Base-by-base conservation (phyloP, 2,797 vertebrate genomes). In the Ptychadena robeensis region DNA sequence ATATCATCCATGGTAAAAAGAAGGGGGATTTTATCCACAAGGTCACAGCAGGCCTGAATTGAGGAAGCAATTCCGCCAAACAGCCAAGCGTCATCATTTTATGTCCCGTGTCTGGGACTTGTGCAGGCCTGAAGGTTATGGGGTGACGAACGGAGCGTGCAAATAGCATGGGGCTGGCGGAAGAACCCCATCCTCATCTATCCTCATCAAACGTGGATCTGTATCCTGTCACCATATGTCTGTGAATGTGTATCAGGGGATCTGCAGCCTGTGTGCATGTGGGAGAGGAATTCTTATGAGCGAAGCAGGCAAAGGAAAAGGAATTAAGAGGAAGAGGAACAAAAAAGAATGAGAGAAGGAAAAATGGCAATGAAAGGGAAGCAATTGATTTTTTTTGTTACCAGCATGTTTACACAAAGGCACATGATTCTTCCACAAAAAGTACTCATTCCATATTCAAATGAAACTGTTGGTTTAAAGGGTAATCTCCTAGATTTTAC, bases 221-320 rank as follows among this genome's bases (percentile, higher is more conserved):
- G 78, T 61, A 66, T 75, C 78, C 82, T 80, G 72, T 85, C 82
- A 80, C 82, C 82, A 80, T 85, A 81, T 85, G 83, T 85, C 78
- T 85, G 27, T 22, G 35, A 64, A 80, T 76, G 82, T 64, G 82
- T 59, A 66, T 35, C 73, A 68, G 73, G 73, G 78, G 77, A 80
- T 10, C 67, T 38, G 81, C 30, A 30, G 34, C 25, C 44, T 14
- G 59, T 71, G 14, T 15, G 66, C 63, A 48, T 40, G 74, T 71
- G 73, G 65, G 73, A 80, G 59, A 72, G 28, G 53, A 59, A 82
- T 67, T 76, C 69, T 73, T 38, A 71, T 59, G 53, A 64, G 75
- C 32, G 8, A 27, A 40, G 37, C 48, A 30, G 61, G 22, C 28
- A 2, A 40, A 25, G 67, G 48, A 25, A 57, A n/a, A 57, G 27